Base-by-base conservation (phyloP, 64 coral and sea anemone species). In the Pachyseris speciosa region DNA sequence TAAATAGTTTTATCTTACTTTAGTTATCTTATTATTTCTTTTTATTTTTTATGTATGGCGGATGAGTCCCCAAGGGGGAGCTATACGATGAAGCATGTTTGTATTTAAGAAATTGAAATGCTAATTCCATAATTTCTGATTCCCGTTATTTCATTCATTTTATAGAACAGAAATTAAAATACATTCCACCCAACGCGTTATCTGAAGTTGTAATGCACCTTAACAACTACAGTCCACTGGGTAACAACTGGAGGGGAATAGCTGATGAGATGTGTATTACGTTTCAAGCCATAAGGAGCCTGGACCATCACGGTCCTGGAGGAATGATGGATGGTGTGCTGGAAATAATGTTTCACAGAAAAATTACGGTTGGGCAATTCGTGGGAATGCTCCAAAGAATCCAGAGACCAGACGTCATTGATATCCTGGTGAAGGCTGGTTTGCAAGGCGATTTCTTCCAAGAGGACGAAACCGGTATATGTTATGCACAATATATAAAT, bases 341-440 rank as follows among this genome's bases (percentile, higher is more conserved):
- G 1, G 15, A 30, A 0, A 52, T 79, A n/a, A 79, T 79, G 75
- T 37, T 57, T 31, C 48, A 79, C 6, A 79, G 31, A 38, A 57
- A 33, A 58, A 32, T 57, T 5, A 79, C 75, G 2, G 75, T 58
- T 15, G 26, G 29, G 15, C 28, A 79, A 15, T 79, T 79, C 0
- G 75, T 50, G 8, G 11, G 58, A 10, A 37, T 79, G 29, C 16
- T 79, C 4, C 7, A 36, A 49, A 36, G 34, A 57, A 79, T 79
- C 5, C 16, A 79, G 58, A 57, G 75, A 57, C 75, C 75, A 0
- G 75, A 79, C 30, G 31, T 79, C 6, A 36, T 79, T 58, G 75
- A 55, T 0, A 79, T 79, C 27, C 37, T 79, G 27, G 0, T 52
- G 13, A 58, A 55, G 37, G 75, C 75, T 17, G 75, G 75, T 20